A percentile compares a stretch with the other conserved stretches of the same genome.
These are phyloP conservation scores for Sardina pilchardus DNA, from an alignment of 2,113 vertebrate genomes.

Conservation along the genomic window DNA sequence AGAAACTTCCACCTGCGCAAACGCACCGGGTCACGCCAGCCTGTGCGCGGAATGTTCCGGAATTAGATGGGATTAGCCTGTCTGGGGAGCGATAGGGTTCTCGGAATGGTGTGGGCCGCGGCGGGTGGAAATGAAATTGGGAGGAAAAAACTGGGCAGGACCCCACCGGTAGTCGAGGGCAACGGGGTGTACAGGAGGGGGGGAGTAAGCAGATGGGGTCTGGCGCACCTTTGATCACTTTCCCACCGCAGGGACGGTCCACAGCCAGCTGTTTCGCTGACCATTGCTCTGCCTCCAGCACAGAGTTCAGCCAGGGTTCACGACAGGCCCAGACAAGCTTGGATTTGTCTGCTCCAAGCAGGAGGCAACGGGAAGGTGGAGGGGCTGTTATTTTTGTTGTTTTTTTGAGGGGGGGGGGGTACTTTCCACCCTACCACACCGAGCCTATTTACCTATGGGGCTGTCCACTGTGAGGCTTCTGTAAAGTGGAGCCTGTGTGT, in stretches of 20 bases:
- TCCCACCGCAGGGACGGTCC: background rate
- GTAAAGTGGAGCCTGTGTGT: background rate
- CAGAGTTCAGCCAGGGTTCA: constrained; percentile 44
- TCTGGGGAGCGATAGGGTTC: background rate
- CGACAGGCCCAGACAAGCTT: background rate
- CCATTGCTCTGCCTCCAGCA: background rate
- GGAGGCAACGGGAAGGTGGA: background rate
- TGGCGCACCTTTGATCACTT: constrained; percentile 41
- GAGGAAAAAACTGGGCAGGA: background rate
- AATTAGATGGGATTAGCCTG: background rate
- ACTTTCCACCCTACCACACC: background rate
- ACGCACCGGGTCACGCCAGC: background rate
- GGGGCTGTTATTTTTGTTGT: too few relatives aligned
- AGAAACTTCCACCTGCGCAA: background rate
- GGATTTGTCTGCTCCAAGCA: background rate
- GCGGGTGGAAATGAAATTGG: background rate
- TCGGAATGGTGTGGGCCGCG: background rate
- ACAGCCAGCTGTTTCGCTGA: constrained; percentile 39
- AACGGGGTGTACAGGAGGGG: too few relatives aligned
- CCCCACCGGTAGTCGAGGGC: background rate
- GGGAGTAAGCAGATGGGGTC: constrained; percentile 43
- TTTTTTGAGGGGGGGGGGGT: background rate
- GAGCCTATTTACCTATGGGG: background rate
- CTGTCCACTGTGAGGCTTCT: background rate
- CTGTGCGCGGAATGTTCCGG: background rate